These are phyloP conservation scores for Haliclona indistincta DNA, from an alignment of 37 sponge, comb jelly and placozoan genomes.

Conservation along the genomic window DNA sequence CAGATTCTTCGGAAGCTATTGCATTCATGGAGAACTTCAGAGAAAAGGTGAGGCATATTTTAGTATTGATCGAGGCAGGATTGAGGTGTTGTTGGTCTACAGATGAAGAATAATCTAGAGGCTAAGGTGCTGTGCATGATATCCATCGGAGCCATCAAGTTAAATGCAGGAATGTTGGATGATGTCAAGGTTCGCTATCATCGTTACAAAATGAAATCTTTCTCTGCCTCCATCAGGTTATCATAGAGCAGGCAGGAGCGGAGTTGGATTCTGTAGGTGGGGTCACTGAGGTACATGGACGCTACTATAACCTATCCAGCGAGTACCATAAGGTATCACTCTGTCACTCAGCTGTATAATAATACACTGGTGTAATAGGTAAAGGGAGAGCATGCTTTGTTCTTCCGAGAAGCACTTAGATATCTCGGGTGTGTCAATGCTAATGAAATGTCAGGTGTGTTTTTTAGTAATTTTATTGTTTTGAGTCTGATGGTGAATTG, in stretches of 20 bases:
- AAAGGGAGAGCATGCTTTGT: conserved; percentile 62
- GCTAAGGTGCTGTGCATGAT: conserved; percentile 69
- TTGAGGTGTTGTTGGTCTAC: not conserved
- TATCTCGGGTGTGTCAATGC: conserved; percentile 89
- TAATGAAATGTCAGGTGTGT: conserved; percentile 55
- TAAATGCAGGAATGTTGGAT: conserved; percentile 19
- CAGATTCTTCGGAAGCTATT: conserved; percentile 38
- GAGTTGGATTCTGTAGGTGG: conserved; percentile 62
- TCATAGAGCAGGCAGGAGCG: conserved; percentile 53
- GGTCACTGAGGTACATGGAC: conserved; percentile 74
- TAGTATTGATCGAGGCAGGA: not conserved
- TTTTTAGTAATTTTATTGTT: not conserved
- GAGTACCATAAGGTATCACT: conserved; percentile 67
- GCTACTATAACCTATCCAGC: conserved; percentile 77
- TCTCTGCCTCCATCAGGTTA: conserved; percentile 10
- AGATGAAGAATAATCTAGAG: conserved; percentile 67
- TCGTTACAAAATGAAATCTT: not conserved
- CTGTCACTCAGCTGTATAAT: not conserved
- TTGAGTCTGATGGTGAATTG: too few species aligned
- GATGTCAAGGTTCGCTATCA: conserved; percentile 64
- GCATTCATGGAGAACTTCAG: conserved; percentile 39
- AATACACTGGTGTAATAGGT: conserved; percentile 31
- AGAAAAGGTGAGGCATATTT: conserved; percentile 23
- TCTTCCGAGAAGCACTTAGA: conserved; percentile 78
- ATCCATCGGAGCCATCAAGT: conserved; percentile 45